phyloP scores from a whole-genome alignment of 2,113 vertebrate species.

The Datnioides undecimradiatus region DNA sequence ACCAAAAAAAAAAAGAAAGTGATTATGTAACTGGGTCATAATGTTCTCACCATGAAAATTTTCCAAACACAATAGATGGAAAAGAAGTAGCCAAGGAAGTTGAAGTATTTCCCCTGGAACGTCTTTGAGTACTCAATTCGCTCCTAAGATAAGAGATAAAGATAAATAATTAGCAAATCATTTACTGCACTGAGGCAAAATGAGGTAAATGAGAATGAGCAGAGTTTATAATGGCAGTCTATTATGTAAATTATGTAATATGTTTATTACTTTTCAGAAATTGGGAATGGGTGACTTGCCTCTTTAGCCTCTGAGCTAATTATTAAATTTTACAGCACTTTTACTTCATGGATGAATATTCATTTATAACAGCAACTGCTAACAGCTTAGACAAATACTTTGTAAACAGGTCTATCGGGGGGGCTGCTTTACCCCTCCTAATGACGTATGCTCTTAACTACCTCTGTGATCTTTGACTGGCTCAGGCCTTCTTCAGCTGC shows the following conservation, averaged over 20 bases:
- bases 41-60: constrained; percentile 94
- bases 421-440: no score
- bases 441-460: background rate
- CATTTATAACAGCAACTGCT: no score
- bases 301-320: no score
- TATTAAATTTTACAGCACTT: no score
- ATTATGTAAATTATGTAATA: no score
- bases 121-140: constrained; percentile 99
- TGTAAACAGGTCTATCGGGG: no score
- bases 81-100: constrained; percentile 98
- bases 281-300: no score
- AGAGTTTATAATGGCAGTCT: no score
- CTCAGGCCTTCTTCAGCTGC: no score
- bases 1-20: background rate
- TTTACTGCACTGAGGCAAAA: background rate
- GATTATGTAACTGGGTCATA: background rate
- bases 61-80: constrained; percentile 99
- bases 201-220: background rate
- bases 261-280: no score
- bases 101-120: constrained; percentile 99
- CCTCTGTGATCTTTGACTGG: constrained; percentile 5
- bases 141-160: constrained; percentile 84
- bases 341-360: no score
- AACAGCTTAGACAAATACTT: no score
- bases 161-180: constrained; percentile 1